Evolutionary conservation across 2,888 invertebrate genomes (phyloP), one percentile per base, ranked within the genome.

Genomic region (Crepidodera aurea): DNA sequence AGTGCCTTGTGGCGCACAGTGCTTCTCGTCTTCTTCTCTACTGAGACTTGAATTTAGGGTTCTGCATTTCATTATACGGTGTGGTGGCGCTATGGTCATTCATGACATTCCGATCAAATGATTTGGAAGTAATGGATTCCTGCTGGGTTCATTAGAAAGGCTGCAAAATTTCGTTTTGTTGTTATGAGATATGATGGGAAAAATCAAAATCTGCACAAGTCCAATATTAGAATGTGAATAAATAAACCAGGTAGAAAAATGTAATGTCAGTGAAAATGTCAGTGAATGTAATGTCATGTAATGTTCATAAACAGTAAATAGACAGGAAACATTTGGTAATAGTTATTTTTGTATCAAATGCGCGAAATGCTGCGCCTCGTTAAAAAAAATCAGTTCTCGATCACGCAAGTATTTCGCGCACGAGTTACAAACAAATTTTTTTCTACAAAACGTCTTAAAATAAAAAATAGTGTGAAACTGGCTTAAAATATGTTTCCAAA

Each of bases 51-150:
- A 22, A 15, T 39, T 48, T 48, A 57, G 42, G 48, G 57, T 32
- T 57, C 39, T 48, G 48, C 48, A 48, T 48, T 48, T 48, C 27
- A 27, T 46, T 46, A 46, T 27, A 7, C 22, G 13, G 8, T 19
- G 44, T 44, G 56, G 46, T 50, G 57, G 57, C 57, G 57, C 57
- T 57, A 48, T 39, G 48, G 57, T 22, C 57, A 48, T 57, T 48
- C 57, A 48, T 57, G 48, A 39, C 34, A 57, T 57, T 18, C 57
- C 57, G 57, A 57, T 57, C 57, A 48, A 57, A 57, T 50, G 57
- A 57, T 57, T 57, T 48, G 57, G 57, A 37, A 57, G 25, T 57
- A 57, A 57, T 48, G 48, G 48, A 48, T 48, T 57, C 57, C 48
- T 39, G 57, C 57, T 57, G 57, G 32, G 48, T 48, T 57, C 39